Base-by-base conservation (phyloP, 2,113 vertebrate species). In the Rostratula benghalensis region DNA sequence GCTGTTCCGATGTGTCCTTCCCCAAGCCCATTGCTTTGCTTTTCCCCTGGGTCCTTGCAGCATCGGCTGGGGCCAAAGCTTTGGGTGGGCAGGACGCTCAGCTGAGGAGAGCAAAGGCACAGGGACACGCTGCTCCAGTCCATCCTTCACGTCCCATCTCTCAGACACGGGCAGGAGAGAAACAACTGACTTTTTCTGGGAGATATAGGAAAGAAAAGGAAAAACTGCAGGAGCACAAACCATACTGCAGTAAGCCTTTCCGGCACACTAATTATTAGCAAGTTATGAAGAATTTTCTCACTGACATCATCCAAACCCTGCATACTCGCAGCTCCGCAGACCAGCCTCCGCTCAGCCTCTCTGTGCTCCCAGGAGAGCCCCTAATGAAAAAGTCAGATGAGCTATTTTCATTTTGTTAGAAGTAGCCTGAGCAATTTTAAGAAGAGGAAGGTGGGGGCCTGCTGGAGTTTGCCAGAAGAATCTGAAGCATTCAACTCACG, bases 321-420 rank as follows among this genome's bases (percentile, higher is more conserved):
- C 46, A 25, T 78, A 8, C 79, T 56, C n/a, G 27, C 78, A 83
- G 81, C 51, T 87, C 67, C 5, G 3, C 75, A 21, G 53, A 11
- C 41, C 67, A n/a, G 22, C 68, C 70, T 57, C 63, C 25, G 7
- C 41, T 70, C 53, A 39, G 81, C 65, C 51, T 48, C 65, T 10
- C 20, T 1, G 41, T 1, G 16, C 31, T 82, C 89, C 78, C 94
- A 45, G 67, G 81, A 79, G 92, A 94, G 39, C 33, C 84, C 33
- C 74, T 83, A 57, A 80, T 94, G 91, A 82, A 83, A 53, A 94
- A 90, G 41, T 45, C 93, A 82, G 82, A 92, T 54, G 76, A 87
- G 78, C 76, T 92, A 12, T 93, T 91, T 92, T 83, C 78, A 46
- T 94, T 82, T 75, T 30, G 37, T 75, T 92, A 83, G 30, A 90